Base-by-base conservation (phyloP, 2,888 invertebrate genomes). In the Cotesia congregata region DNA sequence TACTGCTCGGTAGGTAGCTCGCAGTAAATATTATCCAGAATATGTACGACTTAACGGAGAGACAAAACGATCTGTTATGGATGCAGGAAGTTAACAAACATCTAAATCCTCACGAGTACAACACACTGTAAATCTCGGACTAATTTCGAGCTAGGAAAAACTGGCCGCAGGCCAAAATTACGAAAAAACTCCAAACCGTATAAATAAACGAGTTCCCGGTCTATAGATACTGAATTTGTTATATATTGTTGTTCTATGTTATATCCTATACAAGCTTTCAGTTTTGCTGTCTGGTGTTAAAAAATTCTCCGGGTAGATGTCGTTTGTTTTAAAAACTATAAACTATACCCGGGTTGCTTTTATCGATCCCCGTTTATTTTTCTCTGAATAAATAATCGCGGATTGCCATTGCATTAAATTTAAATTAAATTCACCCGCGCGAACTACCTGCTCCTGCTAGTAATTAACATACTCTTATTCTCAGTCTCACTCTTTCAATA, bases 121-220 rank as follows among this genome's bases (percentile, higher is more conserved):
- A 83, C 83, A 82, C 83, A 82, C 84, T 84, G 82, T 84, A 85
- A 85, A 85, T 85, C 83, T 81, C 70, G 68, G 80, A 75, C 79
- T 85, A 84, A 85, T 85, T 85, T 82, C 81, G 74, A 76, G 75
- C 78, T 62, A 68, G 61, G 67, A 77, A 71, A 81, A 82, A 82
- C 81, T 85, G 85, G 86, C 80, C 61, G 12, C 0, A 12, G 0
- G 80, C 85, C 85, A 85, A 80, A 78, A 80, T 69, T 67, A 75
- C 72, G 74, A 71, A 65, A 65, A 75, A 60, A 75, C 77, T 15
- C 39, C 61, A 38, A 9, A 9, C 17, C 20, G 38, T 60, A 61
- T 40, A 61, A 71, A 71, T 71, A 71, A 71, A 71, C 38, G 71
- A 38, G 62, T 61, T 71, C 5, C 20, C 6, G 20, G 15, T 50